Evolutionary conservation across 2,888 invertebrate genomes (phyloP).

Genomic region (Conus canariensis): DNA sequence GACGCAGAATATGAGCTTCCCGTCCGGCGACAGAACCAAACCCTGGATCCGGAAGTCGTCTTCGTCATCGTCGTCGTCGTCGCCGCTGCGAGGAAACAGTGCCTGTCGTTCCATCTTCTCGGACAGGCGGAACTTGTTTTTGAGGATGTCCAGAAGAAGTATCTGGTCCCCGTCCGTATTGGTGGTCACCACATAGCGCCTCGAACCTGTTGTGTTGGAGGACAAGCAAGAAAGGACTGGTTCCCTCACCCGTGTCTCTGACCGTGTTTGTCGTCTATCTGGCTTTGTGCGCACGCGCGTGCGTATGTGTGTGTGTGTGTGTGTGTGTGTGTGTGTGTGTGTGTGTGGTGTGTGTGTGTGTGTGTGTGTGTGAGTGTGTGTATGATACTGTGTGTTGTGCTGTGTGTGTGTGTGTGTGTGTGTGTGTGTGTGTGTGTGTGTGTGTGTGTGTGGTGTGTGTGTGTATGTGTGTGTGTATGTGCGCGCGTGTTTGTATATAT

Average conservation of each 20-base stretch:
- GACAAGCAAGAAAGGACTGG: not conserved
- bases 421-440: not conserved
- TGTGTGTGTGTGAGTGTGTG: not conserved
- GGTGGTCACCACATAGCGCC: not conserved
- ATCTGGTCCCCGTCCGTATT: constrained; percentile 10
- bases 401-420: not conserved
- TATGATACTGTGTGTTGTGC: not conserved
- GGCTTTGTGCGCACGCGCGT: no score
- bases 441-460: not conserved
- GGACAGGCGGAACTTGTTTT: not conserved
- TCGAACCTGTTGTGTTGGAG: not conserved
- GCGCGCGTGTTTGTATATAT: not conserved
- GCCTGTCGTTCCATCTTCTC: not conserved
- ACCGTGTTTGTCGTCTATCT: no score
- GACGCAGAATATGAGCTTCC: constrained; percentile 50
- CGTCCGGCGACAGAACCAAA: constrained; percentile 52
- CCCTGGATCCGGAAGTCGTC: constrained; percentile 51
- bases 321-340: not conserved
- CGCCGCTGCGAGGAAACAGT: not conserved
- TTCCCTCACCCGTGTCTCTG: no score
- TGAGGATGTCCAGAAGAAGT: constrained; percentile 32
- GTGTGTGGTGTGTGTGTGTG: not conserved
- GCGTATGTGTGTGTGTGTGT: not conserved
- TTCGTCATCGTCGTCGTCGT: not conserved
- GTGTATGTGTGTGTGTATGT: not conserved